Percentiles rank a stretch among this genome's conserved stretches.
These are phyloP conservation scores for Amphiprion ocellaris DNA, from an alignment of 2,113 vertebrate species.

Conservation along the genomic window DNA sequence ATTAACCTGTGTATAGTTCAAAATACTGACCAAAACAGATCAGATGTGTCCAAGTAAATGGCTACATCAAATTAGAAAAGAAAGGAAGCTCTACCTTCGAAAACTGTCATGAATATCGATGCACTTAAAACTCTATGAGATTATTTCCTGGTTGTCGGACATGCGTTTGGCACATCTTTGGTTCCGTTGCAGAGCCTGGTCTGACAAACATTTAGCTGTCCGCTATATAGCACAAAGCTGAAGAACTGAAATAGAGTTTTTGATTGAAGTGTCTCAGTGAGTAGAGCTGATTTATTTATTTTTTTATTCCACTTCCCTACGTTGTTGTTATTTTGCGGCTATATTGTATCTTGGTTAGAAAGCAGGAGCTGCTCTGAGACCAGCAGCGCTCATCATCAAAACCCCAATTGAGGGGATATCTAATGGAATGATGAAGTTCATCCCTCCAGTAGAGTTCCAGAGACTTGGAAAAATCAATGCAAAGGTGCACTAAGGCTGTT, in stretches of 20 bases:
- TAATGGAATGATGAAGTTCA: too few relatives aligned
- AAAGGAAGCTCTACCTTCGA: too few relatives aligned
- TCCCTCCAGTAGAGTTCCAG: too few relatives aligned
- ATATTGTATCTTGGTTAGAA: too few relatives aligned
- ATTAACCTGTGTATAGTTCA: not conserved
- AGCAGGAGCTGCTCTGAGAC: too few relatives aligned
- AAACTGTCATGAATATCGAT: not conserved
- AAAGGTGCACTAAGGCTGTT: too few relatives aligned
- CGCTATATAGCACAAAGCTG: not conserved
- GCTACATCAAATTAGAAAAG: not conserved
- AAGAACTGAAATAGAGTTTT: slow-evolving; percentile 42
- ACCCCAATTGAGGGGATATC: too few relatives aligned
- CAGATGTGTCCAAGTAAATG: not conserved
- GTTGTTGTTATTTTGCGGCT: slow-evolving; percentile 20
- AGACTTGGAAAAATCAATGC: too few relatives aligned
- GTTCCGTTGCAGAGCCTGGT: slow-evolving; percentile 3
- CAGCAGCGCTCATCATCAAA: too few relatives aligned
- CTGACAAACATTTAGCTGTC: slow-evolving; percentile 27
- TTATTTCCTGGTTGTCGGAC: too few relatives aligned
- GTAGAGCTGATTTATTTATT: not conserved
- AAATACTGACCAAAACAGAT: not conserved
- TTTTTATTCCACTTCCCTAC: not conserved
- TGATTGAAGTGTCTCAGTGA: slow-evolving; percentile 41
- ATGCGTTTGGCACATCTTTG: not conserved
- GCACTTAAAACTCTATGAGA: not conserved